phyloP scores from a whole-genome alignment of 37 sponge, comb jelly and placozoan genomes.

The Hormiphora californensis region DNA sequence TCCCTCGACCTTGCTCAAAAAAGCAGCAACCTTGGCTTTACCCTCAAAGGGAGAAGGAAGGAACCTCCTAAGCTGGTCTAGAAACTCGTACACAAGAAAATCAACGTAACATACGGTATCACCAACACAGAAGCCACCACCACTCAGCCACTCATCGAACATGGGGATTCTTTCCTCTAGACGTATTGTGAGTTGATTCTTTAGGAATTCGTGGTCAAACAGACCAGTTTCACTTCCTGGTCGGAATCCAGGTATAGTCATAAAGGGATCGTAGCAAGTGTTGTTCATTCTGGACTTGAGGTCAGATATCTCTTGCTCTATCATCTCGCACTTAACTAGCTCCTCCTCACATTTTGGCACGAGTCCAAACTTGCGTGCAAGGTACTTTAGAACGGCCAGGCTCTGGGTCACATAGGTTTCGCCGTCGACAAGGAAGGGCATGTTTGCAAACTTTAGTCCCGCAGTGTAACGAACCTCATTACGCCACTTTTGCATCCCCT shows the following conservation, averaged over 20 bases:
- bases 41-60: background rate
- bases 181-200: background rate
- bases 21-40: background rate
- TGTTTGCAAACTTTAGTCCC: background rate
- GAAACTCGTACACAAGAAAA: constrained; percentile 40
- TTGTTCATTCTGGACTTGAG: background rate
- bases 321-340: background rate
- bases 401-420: constrained; percentile 16
- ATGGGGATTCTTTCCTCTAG: background rate
- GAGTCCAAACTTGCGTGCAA: constrained; percentile 8
- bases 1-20: background rate
- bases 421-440: constrained; percentile 24
- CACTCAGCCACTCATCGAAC: background rate
- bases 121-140: background rate
- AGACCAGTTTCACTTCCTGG: background rate
- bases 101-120: constrained; percentile 2
- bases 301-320: constrained; percentile 23
- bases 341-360: background rate
- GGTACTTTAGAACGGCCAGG: background rate
- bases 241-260: background rate
- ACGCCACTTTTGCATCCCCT: background rate
- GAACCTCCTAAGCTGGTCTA: constrained; percentile 12
- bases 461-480: background rate
- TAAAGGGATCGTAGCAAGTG: background rate
- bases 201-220: constrained; percentile 47